Conservation (phyloP, 2,797 vertebrate species). For the Taenioides sp. region DNA sequence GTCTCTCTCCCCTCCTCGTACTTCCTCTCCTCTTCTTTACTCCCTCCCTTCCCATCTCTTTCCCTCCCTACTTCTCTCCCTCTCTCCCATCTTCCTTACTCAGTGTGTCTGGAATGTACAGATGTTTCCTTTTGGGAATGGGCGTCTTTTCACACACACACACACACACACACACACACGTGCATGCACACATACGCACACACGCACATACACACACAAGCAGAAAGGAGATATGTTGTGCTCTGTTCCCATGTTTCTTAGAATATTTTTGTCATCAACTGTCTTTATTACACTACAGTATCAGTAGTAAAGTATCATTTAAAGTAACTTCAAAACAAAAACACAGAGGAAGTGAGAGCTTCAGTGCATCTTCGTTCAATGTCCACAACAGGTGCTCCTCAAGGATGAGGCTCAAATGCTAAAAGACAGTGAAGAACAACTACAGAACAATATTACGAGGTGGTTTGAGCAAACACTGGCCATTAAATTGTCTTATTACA, state of each 20-base stretch:
- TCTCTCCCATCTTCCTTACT: slow-evolving; percentile 83
- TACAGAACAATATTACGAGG: no score
- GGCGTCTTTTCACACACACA: slow-evolving; percentile 64
- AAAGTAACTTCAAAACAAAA: no score
- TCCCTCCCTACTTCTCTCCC: slow-evolving; percentile 59
- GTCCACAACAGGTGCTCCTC: no score
- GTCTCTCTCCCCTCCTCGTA: slow-evolving; percentile 49
- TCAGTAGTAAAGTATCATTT: no score
- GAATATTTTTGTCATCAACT: not conserved
- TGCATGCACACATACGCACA: slow-evolving; percentile 44
- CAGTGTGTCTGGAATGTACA: slow-evolving; percentile 94
- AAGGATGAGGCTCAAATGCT: no score
- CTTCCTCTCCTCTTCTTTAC: slow-evolving; percentile 48
- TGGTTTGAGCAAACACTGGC: no score
- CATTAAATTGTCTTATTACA: no score
- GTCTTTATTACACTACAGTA: no score
- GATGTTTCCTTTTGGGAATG: slow-evolving; percentile 90
- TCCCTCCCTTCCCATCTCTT: slow-evolving; percentile 57
- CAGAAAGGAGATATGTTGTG: slow-evolving; percentile 30
- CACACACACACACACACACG: slow-evolving; percentile 44
- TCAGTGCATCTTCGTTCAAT: no score
- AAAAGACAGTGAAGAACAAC: no score
- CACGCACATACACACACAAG: slow-evolving; percentile 43
- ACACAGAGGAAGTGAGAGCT: no score
- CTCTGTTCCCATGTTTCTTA: slow-evolving; percentile 30